Evolutionary conservation across 2,888 invertebrate species (phyloP), one percentile per base, ranked within the genome.

Genomic region (Helobdella robusta): DNA sequence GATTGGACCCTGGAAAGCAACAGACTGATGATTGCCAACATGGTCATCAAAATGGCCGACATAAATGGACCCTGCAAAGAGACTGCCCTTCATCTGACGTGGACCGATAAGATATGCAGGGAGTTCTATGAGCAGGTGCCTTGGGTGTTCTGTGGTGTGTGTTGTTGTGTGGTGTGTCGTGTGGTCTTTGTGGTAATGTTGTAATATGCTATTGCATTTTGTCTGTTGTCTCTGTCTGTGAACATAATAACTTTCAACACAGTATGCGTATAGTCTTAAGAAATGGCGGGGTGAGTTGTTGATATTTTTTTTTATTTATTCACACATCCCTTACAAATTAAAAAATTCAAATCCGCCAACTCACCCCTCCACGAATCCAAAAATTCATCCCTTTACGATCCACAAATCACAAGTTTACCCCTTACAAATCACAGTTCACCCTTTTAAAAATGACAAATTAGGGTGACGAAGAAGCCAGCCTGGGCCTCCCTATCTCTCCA

Each of bases 11-110:
- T 77, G 25, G 84, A 84, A 72, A 77, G 81, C 2, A 84, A 84
- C 73, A 52, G 84, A 6, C 67, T 72, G 30, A 76, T 84, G 66
- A 81, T 81, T 20, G 79, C 81, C 72, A 81, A 84, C 73, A 83
- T 84, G 81, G 79, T 82, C 68, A 83, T 84, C 71, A 84, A 84
- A 73, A 75, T 84, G 72, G 83, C 84, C 0, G 84, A 84, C 73
- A 84, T 84, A 70, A 84, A 84, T 72, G 83, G 82, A 8, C 84
- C 84, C 0, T 81, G 82, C 69, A 84, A 84, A 74, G 78, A 77
- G n/a, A 79, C 79, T 69, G 77, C 81, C 59, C 78, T 84, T 34
- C 84, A 84, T 71, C 77, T 80, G 8, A 79, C 81, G 69, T 84
- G 84, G 84, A 84, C 84, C 1, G 74, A 78, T 58, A 74, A 83